Base-by-base conservation (phyloP, 2,113 vertebrate genomes). In the Gorsachius goisagi region DNA sequence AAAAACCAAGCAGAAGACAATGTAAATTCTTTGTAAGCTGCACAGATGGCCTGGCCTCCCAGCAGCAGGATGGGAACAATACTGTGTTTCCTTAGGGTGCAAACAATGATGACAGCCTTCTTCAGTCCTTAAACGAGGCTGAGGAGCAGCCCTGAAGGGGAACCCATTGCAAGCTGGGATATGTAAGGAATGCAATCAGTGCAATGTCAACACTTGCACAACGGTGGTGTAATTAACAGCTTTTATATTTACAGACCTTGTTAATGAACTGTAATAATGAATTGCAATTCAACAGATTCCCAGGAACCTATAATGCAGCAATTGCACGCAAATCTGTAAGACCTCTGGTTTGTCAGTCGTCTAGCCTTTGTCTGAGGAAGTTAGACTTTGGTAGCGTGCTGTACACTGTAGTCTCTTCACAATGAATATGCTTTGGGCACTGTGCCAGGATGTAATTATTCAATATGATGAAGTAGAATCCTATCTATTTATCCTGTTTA, bases 401-500 rank as follows among this genome's bases (percentile, higher is more conserved):
- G 66, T 66, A 62, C 24, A 7, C 49, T 47, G 32, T n/a, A 30
- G 50, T 50, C 41, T 66, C 37, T 83, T 88, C 32, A 9, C 63
- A 49, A 86, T 88, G n/a, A 83, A 50, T 93, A 67, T 44, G 60
- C 24, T 88, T 44, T 93, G 82, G 90, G 93, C 85, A 67, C 21
- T 26, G 10, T 83, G 76, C 90, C 93, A 92, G 63, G 17, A 80
- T 37, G 23, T 63, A 86, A 86, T 94, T 90, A 83, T 84, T 88
- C 72, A 80, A 30, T 88, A 74, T 0, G 22, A 85, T 71, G 72
- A 83, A 96, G 88, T 52, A 73, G 62, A 84, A 74, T 93, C n/a
- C 50, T 88, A 47, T 85, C 71, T 94, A 63, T 95, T 96, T 94
- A 80, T 96, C 37, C 37, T 77, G 44, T 93, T 94, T 84, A 69